Percentiles rank a stretch among this genome's conserved stretches.
Conservation (phyloP, 2,113 vertebrate genomes). For the Lathamus discolor region DNA sequence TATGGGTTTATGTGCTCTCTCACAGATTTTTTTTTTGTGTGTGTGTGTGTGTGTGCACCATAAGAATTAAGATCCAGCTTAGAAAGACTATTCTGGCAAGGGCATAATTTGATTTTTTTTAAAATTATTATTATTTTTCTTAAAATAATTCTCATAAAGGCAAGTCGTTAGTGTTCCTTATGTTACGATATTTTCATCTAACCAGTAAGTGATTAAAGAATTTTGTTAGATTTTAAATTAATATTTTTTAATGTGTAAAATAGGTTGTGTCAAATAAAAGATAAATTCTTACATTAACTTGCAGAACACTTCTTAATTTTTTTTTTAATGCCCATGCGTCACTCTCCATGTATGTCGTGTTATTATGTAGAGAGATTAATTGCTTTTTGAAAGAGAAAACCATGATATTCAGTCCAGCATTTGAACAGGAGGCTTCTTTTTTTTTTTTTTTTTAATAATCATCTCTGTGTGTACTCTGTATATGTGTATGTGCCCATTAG, state of each 20-base stretch:
- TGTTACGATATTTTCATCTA: not conserved
- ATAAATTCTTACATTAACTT: not conserved
- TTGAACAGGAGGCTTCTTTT: not conserved
- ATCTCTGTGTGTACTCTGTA: not conserved
- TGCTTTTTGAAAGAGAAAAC: constrained; percentile 6
- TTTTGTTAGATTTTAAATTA: not conserved
- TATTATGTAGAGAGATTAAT: not conserved
- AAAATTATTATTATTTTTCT: not conserved
- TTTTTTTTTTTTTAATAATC: not conserved
- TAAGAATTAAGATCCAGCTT: not conserved
- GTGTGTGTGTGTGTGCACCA: not conserved
- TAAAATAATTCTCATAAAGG: not conserved
- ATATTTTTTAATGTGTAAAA: not conserved
- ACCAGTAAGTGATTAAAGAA: not conserved
- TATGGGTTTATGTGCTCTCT: not conserved
- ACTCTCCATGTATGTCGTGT: not conserved
- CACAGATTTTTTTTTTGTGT: not conserved
- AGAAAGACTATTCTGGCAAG: not conserved
- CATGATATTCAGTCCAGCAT: not conserved
- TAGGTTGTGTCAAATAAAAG: not conserved
- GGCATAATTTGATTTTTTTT: not conserved
- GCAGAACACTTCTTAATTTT: not conserved
- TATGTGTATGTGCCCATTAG: not conserved
- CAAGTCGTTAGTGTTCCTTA: not conserved
- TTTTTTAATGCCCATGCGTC: not conserved